Evolutionary conservation across 2,888 invertebrate species (phyloP).

Genomic region (Phanerotoma sp.): DNA sequence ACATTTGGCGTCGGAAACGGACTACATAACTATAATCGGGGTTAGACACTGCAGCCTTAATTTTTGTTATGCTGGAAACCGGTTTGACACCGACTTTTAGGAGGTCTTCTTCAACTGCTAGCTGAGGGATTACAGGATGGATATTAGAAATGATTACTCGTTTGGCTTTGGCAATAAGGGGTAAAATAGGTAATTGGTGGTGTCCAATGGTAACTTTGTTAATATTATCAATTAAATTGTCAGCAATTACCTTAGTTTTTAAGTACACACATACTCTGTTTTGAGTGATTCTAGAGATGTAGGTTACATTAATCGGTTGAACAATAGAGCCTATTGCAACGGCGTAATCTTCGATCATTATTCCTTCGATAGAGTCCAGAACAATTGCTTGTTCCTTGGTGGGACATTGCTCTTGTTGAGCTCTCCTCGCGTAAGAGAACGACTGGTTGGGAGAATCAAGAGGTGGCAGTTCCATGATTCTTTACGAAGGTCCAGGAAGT

Average conservation of each 20-base stretch:
- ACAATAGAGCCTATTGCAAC: not conserved
- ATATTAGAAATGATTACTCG: not conserved
- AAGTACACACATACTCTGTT: not conserved
- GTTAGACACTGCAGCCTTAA: conserved; percentile 25
- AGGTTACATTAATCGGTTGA: not conserved
- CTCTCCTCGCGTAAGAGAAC: too few species aligned
- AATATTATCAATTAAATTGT: not conserved
- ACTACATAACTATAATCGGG: conserved; percentile 20
- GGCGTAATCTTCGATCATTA: not conserved
- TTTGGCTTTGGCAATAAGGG: not conserved
- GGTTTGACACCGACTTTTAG: conserved; percentile 18
- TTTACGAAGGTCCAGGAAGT: too few species aligned
- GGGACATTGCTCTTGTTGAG: too few species aligned
- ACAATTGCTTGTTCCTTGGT: not conserved
- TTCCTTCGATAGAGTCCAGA: not conserved
- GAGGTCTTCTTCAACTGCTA: not conserved
- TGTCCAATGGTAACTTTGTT: not conserved
- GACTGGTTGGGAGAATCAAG: too few species aligned
- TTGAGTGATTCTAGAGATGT: not conserved
- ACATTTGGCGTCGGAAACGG: conserved; percentile 33
- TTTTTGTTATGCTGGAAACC: conserved; percentile 25
- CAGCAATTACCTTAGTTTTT: not conserved
- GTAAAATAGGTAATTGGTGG: not conserved
- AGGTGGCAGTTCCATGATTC: too few species aligned
- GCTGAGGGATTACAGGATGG: not conserved